These are phyloP conservation scores for Nothoprocta pentlandii DNA, from an alignment of 2,113 vertebrate genomes.

Conservation along the genomic window DNA sequence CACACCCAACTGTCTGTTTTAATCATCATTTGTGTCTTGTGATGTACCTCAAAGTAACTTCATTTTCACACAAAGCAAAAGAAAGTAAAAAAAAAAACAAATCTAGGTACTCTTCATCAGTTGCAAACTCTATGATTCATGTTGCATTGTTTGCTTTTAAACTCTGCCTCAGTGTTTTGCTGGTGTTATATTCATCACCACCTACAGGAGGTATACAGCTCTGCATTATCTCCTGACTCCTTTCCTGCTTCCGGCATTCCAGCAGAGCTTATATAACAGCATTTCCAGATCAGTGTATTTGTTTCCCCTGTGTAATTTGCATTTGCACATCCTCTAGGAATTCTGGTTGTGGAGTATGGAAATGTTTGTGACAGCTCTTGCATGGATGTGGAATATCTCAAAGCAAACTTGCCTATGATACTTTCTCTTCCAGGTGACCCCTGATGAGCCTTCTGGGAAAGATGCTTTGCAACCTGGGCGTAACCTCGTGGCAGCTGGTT, in stretches of 20 bases:
- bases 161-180: not conserved
- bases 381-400: not conserved
- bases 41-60: not conserved
- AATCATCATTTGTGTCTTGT: not conserved
- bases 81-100: not conserved
- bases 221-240: constrained; percentile 37
- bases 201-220: not conserved
- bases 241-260: constrained; percentile 66
- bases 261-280: not conserved
- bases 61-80: not conserved
- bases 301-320: not conserved
- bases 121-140: not conserved
- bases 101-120: not conserved
- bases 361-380: not conserved
- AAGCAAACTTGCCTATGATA: not conserved
- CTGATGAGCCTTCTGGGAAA: constrained; percentile 83
- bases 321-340: not conserved
- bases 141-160: not conserved
- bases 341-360: not conserved
- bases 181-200: not conserved
- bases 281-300: constrained; percentile 14
- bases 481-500: constrained; percentile 93
- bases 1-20: not conserved
- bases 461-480: constrained; percentile 92
- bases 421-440: constrained; percentile 74